A percentile compares a stretch with the other conserved stretches of the same genome.
Evolutionary conservation across 2,797 vertebrate genomes (phyloP).

Genomic region (Loriculus beryllinus): DNA sequence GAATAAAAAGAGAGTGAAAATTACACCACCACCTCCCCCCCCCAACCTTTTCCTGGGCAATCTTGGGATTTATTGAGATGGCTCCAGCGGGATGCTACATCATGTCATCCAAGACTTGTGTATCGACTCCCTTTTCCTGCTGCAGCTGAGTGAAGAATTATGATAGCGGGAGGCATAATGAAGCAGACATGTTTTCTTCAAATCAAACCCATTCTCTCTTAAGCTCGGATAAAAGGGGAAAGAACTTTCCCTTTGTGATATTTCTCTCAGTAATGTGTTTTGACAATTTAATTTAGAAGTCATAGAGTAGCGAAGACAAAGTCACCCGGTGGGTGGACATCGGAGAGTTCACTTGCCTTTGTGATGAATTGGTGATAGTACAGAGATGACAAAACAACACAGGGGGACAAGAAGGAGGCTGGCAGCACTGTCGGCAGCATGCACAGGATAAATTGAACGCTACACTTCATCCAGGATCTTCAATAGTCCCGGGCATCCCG

Average conservation of each 20-base stretch:
- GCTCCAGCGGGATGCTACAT: slow-evolving; percentile 38
- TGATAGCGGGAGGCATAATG: slow-evolving; percentile 17
- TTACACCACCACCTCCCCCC: background rate
- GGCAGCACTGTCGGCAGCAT: slow-evolving; percentile 24
- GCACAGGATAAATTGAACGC: slow-evolving; percentile 34
- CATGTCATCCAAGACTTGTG: background rate
- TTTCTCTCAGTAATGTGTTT: slow-evolving; percentile 59
- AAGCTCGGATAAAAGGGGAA: slow-evolving; percentile 25
- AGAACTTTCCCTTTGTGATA: slow-evolving; percentile 4
- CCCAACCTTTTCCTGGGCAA: background rate
- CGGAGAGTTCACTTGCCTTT: slow-evolving; percentile 44
- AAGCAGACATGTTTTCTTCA: slow-evolving; percentile 30
- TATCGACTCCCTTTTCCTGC: background rate
- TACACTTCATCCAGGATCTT: slow-evolving; percentile 53
- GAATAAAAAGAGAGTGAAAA: slow-evolving; percentile 36
- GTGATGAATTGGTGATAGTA: slow-evolving; percentile 68
- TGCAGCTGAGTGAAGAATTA: slow-evolving; percentile 4
- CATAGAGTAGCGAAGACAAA: slow-evolving; percentile 61
- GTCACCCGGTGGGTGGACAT: slow-evolving; percentile 63
- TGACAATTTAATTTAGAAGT: slow-evolving; percentile 72
- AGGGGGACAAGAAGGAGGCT: slow-evolving; percentile 51
- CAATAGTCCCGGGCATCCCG: background rate
- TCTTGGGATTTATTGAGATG: slow-evolving; percentile 26
- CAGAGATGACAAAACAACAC: slow-evolving; percentile 68
- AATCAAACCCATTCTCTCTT: background rate